Evolutionary conservation across 35 echinoderm and acorn worm genomes (phyloP).

Genomic region (Patiria miniata): DNA sequence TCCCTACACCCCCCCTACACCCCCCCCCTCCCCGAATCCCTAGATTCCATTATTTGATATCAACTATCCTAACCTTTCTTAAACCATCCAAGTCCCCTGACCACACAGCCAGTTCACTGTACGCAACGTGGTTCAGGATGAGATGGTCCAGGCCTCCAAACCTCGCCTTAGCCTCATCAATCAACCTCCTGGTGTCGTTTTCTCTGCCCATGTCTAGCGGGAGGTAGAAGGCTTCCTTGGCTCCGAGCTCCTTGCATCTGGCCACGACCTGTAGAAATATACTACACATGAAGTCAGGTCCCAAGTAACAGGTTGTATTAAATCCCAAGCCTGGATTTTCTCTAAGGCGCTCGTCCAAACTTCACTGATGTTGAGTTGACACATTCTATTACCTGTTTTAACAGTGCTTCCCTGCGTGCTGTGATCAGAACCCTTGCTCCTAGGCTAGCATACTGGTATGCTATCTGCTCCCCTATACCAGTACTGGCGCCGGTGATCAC

Average conservation of each 20-base stretch:
- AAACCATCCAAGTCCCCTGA: constrained; percentile 60
- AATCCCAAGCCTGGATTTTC: no score
- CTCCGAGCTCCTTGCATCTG: constrained; percentile 83
- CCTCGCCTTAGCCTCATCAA: constrained; percentile 60
- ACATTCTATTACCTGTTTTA: constrained; percentile 75
- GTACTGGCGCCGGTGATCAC: constrained; percentile 93
- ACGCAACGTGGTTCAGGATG: constrained; percentile 74
- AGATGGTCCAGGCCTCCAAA: constrained; percentile 79
- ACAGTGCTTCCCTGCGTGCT: constrained; percentile 71
- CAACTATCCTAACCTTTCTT: constrained; percentile 12
- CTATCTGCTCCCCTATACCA: constrained; percentile 92
- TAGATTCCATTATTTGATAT: no score
- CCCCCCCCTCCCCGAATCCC: no score
- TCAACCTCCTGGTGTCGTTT: constrained; percentile 56
- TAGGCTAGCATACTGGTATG: constrained; percentile 83
- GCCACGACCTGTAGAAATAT: constrained; percentile 47
- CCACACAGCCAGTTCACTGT: constrained; percentile 58
- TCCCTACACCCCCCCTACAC: no score
- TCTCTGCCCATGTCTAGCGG: constrained; percentile 68
- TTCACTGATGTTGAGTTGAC: no score
- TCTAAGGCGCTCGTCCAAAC: neutral
- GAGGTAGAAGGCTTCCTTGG: constrained; percentile 70
- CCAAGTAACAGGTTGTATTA: no score
- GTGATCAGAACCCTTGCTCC: constrained; percentile 88
- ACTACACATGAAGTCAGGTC: neutral